Conservation (phyloP, 2,888 invertebrate genomes). For the Oxyteleia sp. region DNA sequence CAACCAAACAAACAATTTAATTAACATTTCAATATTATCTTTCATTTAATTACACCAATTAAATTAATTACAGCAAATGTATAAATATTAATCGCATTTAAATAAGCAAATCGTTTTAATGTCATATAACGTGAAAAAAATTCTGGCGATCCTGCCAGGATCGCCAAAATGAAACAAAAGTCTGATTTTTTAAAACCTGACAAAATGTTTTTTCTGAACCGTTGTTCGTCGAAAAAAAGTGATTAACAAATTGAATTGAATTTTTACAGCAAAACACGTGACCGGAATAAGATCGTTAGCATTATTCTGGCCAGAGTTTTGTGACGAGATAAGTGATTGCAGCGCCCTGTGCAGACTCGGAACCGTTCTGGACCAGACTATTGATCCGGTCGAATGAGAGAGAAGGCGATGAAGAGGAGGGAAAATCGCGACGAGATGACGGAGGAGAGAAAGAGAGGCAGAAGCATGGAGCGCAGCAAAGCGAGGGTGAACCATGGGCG, state of each 20-base stretch:
- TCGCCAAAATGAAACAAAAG: no score
- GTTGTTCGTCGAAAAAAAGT: no score
- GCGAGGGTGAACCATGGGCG: constrained; percentile 75
- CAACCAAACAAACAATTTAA: no score
- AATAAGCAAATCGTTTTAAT: no score
- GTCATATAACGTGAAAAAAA: no score
- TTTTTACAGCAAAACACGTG: constrained; percentile 25
- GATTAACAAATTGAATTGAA: neutral
- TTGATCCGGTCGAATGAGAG: constrained; percentile 81
- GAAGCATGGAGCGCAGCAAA: constrained; percentile 50
- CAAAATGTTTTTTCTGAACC: no score
- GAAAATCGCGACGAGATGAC: constrained; percentile 54
- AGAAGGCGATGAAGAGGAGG: constrained; percentile 55
- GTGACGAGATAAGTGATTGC: constrained; percentile 69
- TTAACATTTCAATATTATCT: no score
- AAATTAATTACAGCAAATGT: no score
- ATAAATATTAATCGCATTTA: no score
- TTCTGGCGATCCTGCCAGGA: no score
- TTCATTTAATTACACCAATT: no score
- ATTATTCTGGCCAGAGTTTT: constrained; percentile 57
- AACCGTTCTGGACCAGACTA: constrained; percentile 84
- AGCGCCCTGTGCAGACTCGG: constrained; percentile 77
- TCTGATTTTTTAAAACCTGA: no score
- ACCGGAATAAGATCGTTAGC: constrained; percentile 37
- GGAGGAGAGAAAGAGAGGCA: constrained; percentile 64